phyloP scores from a whole-genome alignment of 2,888 invertebrate genomes.

The Tenthredo livida region DNA sequence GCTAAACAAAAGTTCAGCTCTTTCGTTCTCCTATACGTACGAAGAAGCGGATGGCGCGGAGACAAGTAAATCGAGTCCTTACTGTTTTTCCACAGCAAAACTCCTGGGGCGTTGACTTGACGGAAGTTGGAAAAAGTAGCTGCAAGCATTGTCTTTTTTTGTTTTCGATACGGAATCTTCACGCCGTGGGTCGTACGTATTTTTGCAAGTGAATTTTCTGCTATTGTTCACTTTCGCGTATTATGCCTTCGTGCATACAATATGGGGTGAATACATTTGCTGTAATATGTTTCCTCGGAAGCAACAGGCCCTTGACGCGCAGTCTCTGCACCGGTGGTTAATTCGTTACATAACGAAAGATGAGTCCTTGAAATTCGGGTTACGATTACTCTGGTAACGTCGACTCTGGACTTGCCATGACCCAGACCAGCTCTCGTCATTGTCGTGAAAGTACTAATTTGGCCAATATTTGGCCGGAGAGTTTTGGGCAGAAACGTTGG shows the following conservation, averaged over 20 bases:
- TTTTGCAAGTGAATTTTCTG: background rate
- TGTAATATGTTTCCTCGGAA: background rate
- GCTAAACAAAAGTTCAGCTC: slow-evolving; percentile 23
- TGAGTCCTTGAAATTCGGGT: slow-evolving; percentile 13
- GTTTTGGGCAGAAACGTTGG: background rate
- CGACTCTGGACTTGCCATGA: background rate
- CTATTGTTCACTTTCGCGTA: background rate
- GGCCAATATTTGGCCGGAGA: slow-evolving; percentile 15
- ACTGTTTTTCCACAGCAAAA: slow-evolving; percentile 2
- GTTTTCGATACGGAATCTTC: background rate
- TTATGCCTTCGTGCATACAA: background rate
- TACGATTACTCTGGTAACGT: background rate
- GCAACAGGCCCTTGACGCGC: slow-evolving; percentile 5
- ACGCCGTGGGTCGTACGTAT: background rate
- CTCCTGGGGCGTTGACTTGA: slow-evolving; percentile 12
- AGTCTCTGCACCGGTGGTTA: background rate
- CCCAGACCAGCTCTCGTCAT: background rate
- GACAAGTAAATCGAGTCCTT: slow-evolving; percentile 3
- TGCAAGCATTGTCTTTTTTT: background rate
- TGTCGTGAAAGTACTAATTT: background rate
- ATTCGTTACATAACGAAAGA: background rate
- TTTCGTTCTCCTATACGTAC: background rate
- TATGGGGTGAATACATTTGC: background rate
- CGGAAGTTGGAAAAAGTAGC: background rate
- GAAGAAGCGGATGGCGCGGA: background rate